phyloP scores from a whole-genome alignment of 1,140 invertebrate genomes.

The Adoxophyes honmai region DNA sequence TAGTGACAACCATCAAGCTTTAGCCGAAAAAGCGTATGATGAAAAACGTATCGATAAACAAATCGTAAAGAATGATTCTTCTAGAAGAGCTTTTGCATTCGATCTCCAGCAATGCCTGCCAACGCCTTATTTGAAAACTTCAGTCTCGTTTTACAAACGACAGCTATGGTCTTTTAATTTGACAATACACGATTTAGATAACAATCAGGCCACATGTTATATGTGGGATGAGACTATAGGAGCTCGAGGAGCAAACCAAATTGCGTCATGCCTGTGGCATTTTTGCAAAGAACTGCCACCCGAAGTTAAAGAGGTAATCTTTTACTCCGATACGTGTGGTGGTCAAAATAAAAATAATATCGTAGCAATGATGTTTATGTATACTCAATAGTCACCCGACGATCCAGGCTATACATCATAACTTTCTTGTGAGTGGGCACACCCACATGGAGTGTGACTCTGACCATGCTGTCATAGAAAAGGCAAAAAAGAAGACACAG shows the following conservation, averaged over 20 bases:
- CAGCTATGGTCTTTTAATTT: slow-evolving; percentile 54
- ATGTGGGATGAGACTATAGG: slow-evolving; percentile 55
- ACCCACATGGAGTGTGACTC: slow-evolving; percentile 20
- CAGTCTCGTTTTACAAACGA: slow-evolving; percentile 31
- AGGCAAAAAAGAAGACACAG: slow-evolving; percentile 15
- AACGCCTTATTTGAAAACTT: slow-evolving; percentile 10
- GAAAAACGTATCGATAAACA: slow-evolving; percentile 11
- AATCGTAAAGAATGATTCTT: neutral
- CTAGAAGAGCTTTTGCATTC: neutral
- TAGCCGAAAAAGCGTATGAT: slow-evolving; percentile 13
- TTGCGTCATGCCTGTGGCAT: slow-evolving; percentile 38
- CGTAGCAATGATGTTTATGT: slow-evolving; percentile 18
- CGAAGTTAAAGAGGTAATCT: neutral
- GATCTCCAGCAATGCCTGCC: slow-evolving; percentile 18
- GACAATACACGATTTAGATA: slow-evolving; percentile 47
- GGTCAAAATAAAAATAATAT: slow-evolving; percentile 16
- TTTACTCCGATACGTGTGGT: slow-evolving; percentile 2
- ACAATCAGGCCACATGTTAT: slow-evolving; percentile 35
- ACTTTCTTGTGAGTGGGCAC: neutral
- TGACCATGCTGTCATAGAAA: slow-evolving; percentile 18
- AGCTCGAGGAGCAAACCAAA: slow-evolving; percentile 47
- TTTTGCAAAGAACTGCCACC: slow-evolving; percentile 21
- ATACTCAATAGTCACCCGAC: neutral
- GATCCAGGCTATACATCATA: too few relatives aligned
- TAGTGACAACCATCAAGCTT: neutral